Evolutionary conservation across 2,888 invertebrate genomes (phyloP).

Genomic region (Chesias legatella): DNA sequence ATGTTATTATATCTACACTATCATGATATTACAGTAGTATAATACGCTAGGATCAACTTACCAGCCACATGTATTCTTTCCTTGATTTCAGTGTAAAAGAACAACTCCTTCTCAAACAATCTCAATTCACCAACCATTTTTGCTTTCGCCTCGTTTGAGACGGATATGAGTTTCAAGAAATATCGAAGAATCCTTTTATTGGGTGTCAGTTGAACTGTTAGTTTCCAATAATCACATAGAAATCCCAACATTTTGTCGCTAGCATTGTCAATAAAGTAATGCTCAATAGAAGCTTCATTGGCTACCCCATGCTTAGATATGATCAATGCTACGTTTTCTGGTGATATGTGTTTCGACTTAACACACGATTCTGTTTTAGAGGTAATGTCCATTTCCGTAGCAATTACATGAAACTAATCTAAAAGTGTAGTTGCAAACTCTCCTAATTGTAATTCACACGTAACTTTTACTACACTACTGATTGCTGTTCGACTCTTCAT

Average conservation of each 20-base stretch:
- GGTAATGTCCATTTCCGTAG: conserved; percentile 2
- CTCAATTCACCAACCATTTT: conserved; percentile 57
- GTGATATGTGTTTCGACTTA: conserved; percentile 33
- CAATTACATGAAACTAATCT: background rate
- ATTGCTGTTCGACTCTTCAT: too few species aligned
- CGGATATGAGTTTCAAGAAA: conserved; percentile 62
- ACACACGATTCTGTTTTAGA: conserved; percentile 1
- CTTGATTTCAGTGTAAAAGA: conserved; percentile 56
- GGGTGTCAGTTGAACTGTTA: conserved; percentile 41
- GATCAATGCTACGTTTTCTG: conserved; percentile 49
- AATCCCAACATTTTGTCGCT: conserved; percentile 71
- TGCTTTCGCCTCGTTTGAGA: conserved; percentile 60
- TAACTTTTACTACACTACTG: too few species aligned
- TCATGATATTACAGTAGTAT: too few species aligned
- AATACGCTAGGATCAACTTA: conserved; percentile 33
- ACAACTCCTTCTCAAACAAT: conserved; percentile 56
- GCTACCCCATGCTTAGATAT: conserved; percentile 36
- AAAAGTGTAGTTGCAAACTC: too few species aligned
- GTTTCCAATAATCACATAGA: conserved; percentile 65
- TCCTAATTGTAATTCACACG: too few species aligned
- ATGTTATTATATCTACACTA: background rate
- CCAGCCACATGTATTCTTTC: conserved; percentile 47
- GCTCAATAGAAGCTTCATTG: conserved; percentile 33
- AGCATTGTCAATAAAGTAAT: conserved; percentile 46
- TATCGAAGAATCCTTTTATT: conserved; percentile 41